These are phyloP conservation scores for Enteromius viviparus DNA, from an alignment of 2,797 vertebrate genomes.

Conservation along the genomic window DNA sequence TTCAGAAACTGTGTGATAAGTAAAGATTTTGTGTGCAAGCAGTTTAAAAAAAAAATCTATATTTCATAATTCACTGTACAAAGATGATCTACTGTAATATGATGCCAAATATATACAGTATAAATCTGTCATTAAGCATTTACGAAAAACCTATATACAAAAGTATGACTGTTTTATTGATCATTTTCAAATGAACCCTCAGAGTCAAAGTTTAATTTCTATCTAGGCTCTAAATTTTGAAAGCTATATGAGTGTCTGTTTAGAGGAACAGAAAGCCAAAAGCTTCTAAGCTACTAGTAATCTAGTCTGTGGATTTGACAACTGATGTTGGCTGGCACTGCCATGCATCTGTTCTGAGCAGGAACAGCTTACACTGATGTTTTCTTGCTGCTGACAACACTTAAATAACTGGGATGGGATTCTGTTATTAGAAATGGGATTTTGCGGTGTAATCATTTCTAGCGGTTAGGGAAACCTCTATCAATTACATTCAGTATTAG, in stretches of 20 bases:
- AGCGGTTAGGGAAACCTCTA: not conserved
- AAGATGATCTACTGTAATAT: not conserved
- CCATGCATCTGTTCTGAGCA: conserved; percentile 27
- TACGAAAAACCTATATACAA: conserved; percentile 65
- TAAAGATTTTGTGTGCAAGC: no score
- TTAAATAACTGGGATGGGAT: conserved; percentile 62
- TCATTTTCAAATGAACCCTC: conserved; percentile 20
- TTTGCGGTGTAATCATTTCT: conserved; percentile 43
- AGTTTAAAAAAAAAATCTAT: not conserved
- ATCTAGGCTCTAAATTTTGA: conserved; percentile 18
- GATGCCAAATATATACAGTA: not conserved
- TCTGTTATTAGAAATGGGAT: conserved; percentile 55
- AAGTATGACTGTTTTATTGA: conserved; percentile 61
- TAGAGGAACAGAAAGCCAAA: conserved; percentile 37
- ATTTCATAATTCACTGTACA: not conserved
- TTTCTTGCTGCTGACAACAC: conserved; percentile 61
- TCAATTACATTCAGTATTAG: not conserved
- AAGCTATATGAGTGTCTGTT: not conserved
- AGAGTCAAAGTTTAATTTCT: conserved; percentile 57
- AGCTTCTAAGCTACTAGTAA: conserved; percentile 35
- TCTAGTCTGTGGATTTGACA: conserved; percentile 3
- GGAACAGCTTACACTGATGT: conserved; percentile 27
- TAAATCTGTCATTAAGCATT: conserved; percentile 69
- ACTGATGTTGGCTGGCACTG: conserved; percentile 15
- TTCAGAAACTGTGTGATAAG: no score